Percentiles rank a stretch among this genome's conserved stretches.
Evolutionary conservation across 1,140 invertebrate species (phyloP).

Genomic region (Mya arenaria): DNA sequence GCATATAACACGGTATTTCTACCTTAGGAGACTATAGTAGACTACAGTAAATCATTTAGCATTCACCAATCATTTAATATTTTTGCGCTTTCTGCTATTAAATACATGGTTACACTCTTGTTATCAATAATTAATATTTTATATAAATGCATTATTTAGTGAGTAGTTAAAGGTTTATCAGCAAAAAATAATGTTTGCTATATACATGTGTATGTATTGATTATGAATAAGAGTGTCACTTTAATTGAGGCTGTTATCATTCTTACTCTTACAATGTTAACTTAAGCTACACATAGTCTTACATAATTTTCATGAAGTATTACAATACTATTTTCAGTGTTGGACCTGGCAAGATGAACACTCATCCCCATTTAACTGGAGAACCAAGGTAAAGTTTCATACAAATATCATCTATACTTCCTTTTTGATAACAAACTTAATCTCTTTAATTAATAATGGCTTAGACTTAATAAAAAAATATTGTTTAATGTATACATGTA

Average conservation of each 20-base stretch:
- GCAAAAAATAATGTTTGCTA: not conserved
- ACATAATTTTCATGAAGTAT: not conserved
- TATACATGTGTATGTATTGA: not conserved
- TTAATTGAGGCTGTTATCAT: not conserved
- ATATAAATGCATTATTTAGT: not conserved
- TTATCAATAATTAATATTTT: too few species aligned
- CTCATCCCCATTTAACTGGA: conserved; percentile 52
- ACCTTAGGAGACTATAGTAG: too few species aligned
- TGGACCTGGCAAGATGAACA: conserved; percentile 59
- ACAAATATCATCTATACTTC: too few species aligned
- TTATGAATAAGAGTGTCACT: not conserved
- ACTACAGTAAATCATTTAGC: too few species aligned
- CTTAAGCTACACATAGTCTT: not conserved
- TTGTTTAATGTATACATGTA: too few species aligned
- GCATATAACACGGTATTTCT: too few species aligned
- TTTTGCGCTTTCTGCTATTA: too few species aligned
- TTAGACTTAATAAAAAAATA: too few species aligned
- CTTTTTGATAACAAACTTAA: too few species aligned
- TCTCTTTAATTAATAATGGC: too few species aligned
- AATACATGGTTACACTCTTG: too few species aligned
- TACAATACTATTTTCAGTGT: conserved; percentile 37
- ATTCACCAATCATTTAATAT: too few species aligned
- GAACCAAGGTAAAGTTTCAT: conserved; percentile 38
- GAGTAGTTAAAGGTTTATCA: not conserved
- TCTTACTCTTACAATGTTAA: not conserved